Evolutionary conservation across 1,140 invertebrate genomes (phyloP).

Genomic region (Drosophila nikananu): DNA sequence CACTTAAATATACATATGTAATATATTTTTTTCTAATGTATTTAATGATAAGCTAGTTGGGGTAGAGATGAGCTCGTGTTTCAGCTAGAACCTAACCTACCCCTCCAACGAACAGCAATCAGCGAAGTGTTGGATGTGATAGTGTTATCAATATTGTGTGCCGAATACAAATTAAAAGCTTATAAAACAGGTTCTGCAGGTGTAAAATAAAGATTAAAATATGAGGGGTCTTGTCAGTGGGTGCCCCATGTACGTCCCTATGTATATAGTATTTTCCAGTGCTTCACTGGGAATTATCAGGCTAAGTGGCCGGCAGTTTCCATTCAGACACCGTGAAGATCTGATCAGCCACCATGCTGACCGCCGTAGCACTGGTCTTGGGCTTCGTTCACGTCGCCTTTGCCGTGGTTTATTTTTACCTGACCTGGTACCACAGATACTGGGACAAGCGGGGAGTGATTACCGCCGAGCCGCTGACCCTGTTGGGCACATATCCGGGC

Average conservation of each 20-base stretch:
- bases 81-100: neutral
- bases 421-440: constrained; percentile 81
- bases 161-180: neutral
- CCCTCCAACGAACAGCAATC: constrained; percentile 14
- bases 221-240: neutral
- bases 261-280: neutral
- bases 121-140: neutral
- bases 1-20: too few species aligned
- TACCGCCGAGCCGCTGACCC: constrained; percentile 68
- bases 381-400: constrained; percentile 41
- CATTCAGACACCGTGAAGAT: constrained; percentile 7
- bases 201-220: constrained; percentile 14
- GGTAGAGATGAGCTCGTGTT: neutral
- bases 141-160: constrained; percentile 16
- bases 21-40: too few species aligned
- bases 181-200: constrained; percentile 1
- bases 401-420: constrained; percentile 69
- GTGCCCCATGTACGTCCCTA: neutral
- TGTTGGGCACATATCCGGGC: constrained; percentile 86
- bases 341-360: constrained; percentile 46
- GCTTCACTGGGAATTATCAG: neutral
- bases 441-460: constrained; percentile 75
- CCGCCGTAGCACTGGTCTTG: constrained; percentile 26
- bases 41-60: neutral
- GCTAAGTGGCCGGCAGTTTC: constrained; percentile 36